Evolutionary conservation across 2,797 vertebrate genomes (phyloP), one percentile per base, ranked within the genome.

Genomic region (Paguma larvata): DNA sequence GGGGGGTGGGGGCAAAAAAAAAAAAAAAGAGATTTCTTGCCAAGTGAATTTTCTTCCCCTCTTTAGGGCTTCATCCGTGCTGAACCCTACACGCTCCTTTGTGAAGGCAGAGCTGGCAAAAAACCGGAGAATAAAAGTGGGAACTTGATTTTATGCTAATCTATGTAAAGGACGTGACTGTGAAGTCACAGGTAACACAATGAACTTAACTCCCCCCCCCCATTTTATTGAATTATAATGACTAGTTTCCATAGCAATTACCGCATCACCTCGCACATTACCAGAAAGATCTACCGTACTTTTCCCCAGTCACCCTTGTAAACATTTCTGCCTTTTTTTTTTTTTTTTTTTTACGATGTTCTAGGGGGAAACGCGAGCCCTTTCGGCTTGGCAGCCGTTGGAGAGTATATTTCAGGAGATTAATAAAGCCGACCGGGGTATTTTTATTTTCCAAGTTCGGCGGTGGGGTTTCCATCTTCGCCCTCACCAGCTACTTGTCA

Each of bases 181-280:
- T 63, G 41, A 92, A 94, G 84, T 97, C 95, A 90, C 53, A 93
- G 83, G 94, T 92, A 96, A 72, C 97, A 97, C 97, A 97, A 93
- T 97, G 98, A 97, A 97, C 96, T 97, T 94, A 96, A 97, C 93
- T 97, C 95, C 94, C 89, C 56, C 59, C 46, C 90, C 73, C 48
- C 73, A 75, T 92, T 98, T 95, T 94, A 97, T 95, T 97, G 98
- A 97, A 97, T 98, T 97, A 95, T 98, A 98, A 98, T 98, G 97
- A 97, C 90, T 92, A 91, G 3, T 72, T 97, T 97, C 87, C 86
- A 97, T 59, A 62, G 68, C 96, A 41, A 78, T 98, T 98, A 98
- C 97, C 56, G 46, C 89, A 85, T 96, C 89, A 93, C 94, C 95
- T 95, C 91, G 89, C 89, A 93, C n/a, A 41, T 96, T 93, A 95